These are phyloP conservation scores for Formica selysi DNA, from an alignment of 1,140 invertebrate genomes.

Conservation along the genomic window DNA sequence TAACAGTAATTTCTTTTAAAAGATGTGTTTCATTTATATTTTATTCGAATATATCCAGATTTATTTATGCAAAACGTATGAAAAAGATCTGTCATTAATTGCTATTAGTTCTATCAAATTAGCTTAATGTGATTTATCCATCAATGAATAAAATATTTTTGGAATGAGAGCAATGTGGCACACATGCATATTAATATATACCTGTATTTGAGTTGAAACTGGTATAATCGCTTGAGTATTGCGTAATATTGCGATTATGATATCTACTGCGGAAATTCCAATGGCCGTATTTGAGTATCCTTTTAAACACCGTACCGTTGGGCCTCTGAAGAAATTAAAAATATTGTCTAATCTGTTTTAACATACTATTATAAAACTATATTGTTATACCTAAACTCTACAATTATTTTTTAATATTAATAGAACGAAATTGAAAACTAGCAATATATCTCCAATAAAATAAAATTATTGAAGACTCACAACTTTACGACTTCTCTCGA, in stretches of 20 bases:
- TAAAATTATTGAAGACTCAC: constrained; percentile 77
- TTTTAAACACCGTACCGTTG: constrained; percentile 87
- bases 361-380: neutral
- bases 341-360: neutral
- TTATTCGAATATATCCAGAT: neutral
- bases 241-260: constrained; percentile 85
- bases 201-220: constrained; percentile 87
- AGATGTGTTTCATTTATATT: neutral
- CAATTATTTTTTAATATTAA: no score
- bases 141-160: neutral
- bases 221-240: constrained; percentile 87
- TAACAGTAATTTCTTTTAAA: neutral
- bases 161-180: neutral
- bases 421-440: no score
- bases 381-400: no score
- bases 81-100: neutral
- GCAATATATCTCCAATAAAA: neutral
- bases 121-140: neutral
- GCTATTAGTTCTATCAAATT: neutral
- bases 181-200: constrained; percentile 71
- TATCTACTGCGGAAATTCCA: constrained; percentile 86
- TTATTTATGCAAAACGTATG: neutral
- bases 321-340: constrained; percentile 80
- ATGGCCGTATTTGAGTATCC: constrained; percentile 87
- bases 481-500: constrained; percentile 87